Evolutionary conservation across 1,140 invertebrate species (phyloP), one percentile per base, ranked within the genome.

Genomic region (Drosophila carrolli): DNA sequence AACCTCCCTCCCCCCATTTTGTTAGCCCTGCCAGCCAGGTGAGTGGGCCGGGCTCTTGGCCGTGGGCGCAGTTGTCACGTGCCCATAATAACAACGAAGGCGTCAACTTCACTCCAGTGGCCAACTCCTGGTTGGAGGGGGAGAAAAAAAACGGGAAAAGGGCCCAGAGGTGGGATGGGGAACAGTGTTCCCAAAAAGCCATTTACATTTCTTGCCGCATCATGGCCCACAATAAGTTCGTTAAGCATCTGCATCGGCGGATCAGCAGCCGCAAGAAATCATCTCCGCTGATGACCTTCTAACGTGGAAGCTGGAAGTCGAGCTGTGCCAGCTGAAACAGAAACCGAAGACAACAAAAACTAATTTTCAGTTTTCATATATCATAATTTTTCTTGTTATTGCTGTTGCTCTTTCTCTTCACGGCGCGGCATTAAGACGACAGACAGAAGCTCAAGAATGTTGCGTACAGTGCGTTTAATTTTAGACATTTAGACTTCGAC

Each of bases 1-100:
- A 23, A 23, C 23, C 23, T 23, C 63, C 53, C 29, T 7, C 23
- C 43, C 3, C 9, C 23, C 46, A n/a, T 6, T 14, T 32, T 62
- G 8, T 59, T 43, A 58, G 58, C 29, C 35, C 37, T 53, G 48
- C 56, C 56, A 55, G 61, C 66, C 66, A 41, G 43, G 43, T 68
- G 80, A 70, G 68, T 81, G 80, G 72, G 80, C 75, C 53, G 53
- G 58, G 54, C 47, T 29, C 47, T 38, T 6, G 23, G 55, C 73
- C 75, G 84, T 88, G 83, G 83, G 83, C 83, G 84, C 72, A 83
- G 84, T 88, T 88, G 83, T 88, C 83, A 88, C 83, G 83, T 88
- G 83, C 84, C 79, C 79, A 76, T 67, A 86, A 77, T 68, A 77
- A 88, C 81, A 88, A 88, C 79, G 79, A 85, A 67, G 79, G 71